Evolutionary conservation across 2,113 vertebrate genomes (phyloP), one percentile per base, ranked within the genome.

Genomic region (Hystrix cristata): DNA sequence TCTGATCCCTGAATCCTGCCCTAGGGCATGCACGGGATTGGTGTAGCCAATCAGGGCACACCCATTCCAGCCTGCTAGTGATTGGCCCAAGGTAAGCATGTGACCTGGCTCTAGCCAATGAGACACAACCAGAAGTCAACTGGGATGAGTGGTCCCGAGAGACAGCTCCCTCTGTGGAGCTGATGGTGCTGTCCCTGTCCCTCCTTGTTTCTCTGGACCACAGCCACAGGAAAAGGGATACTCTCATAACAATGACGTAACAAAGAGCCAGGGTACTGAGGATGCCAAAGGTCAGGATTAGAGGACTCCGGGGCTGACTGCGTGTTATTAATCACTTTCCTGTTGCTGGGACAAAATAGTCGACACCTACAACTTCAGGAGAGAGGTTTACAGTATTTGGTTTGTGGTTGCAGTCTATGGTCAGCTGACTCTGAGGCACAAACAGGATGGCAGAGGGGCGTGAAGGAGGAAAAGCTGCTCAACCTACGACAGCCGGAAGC

Each of bases 71-170:
- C 25, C 84, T 85, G 10, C 90, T 57, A 48, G 43, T 15, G 92
- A 80, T 74, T 92, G 92, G 88, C n/a, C 72, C 51, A 74, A 46
- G 43, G 43, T 46, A 48, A 94, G 55, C 62, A 59, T 10, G 31
- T 84, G 79, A 55, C 19, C 43, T 65, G 16, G 27, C 23, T 72
- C 69, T 55, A 60, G 48, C 79, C 92, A 80, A 53, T 88, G 48
- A 78, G 31, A 59, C 5, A 27, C 38, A n/a, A 34, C 4, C 25
- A 11, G 64, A 43, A 43, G 43, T 91, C 48, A 16, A 6, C 29
- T 0, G n/a, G 12, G 38, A 5, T 12, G 34, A 8, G 29, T 0
- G 21, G 10, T 10, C 27, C 27, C 9, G 60, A 23, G 53, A 89
- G 62, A 64, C 9, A 9, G 57, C 78, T 60, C 15, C n/a, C 15